Conservation (phyloP, 1,140 invertebrate species). For the Temnothorax curvispinosus region DNA sequence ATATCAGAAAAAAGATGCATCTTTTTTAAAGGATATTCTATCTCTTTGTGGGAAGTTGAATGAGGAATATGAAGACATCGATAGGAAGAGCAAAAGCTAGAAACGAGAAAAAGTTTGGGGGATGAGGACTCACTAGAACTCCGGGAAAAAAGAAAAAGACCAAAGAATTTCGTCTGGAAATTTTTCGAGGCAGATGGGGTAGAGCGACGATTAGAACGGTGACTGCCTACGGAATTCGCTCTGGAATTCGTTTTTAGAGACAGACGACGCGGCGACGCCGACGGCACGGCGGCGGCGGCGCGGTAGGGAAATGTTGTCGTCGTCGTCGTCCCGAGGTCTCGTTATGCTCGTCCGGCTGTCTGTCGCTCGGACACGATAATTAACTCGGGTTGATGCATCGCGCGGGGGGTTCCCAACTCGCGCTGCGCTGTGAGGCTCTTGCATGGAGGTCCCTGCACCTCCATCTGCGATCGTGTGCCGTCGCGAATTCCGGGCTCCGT, state of each 20-base stretch:
- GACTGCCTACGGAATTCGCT: conserved; percentile 46
- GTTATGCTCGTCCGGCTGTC: conserved; percentile 55
- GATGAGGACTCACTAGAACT: neutral
- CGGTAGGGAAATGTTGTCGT: neutral
- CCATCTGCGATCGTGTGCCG: neutral
- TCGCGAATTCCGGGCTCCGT: conserved; percentile 15
- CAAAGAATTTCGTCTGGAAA: conserved; percentile 2
- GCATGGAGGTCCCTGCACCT: neutral
- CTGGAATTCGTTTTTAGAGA: conserved; percentile 52
- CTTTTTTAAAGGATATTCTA: neutral
- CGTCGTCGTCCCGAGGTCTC: conserved; percentile 31
- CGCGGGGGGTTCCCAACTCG: conserved; percentile 8
- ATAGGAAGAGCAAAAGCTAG: neutral
- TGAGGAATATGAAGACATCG: neutral
- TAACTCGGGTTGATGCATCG: conserved; percentile 51
- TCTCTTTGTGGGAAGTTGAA: neutral
- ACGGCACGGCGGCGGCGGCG: too few relatives aligned
- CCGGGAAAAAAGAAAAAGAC: neutral
- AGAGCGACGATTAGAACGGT: conserved; percentile 47
- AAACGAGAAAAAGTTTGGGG: neutral
- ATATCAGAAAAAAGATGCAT: neutral
- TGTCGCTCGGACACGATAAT: conserved; percentile 52
- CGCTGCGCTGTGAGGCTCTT: too few relatives aligned
- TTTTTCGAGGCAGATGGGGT: neutral
- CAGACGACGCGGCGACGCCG: neutral